Evolutionary conservation across 1,140 invertebrate species (phyloP), one percentile per base, ranked within the genome.

Genomic region (Piezodorus guildinii): DNA sequence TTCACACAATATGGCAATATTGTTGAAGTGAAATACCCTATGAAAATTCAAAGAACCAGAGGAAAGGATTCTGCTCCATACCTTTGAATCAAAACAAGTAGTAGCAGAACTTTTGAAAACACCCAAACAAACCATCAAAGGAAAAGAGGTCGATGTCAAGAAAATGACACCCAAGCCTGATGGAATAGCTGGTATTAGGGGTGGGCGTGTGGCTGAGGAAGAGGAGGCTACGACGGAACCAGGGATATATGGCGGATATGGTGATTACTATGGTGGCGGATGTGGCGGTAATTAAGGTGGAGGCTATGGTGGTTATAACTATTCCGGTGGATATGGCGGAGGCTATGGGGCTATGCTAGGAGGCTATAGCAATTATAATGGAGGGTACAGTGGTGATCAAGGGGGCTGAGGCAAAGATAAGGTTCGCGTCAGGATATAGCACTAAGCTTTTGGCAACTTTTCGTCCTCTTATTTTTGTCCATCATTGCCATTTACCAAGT

Each of bases 41-140:
- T 73, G 94, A 97, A 72, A 96, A 96, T 75, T 86, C 86, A 75
- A 96, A 96, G 79, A 95, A 94, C 72, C 91, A 96, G 74, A 84
- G 93, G 68, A 92, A 95, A 79, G 90, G 88, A 63, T 96, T 95
- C 78, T 94, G 91, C 73, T 96, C 95, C 72, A 92, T 96, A 94
- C 92, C 67, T 95, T 94, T 74, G 91, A 94, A 73, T 90, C 90
- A 49, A 91, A 94, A 76, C 87, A 92, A 75, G 87, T 94, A 56
- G 91, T 94, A 9, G 91, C 91, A 72, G 88, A 93, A 72, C 78
- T 94, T 30, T 77, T 95, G 60, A 94, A 94, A 72, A 89, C 86
- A 64, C 86, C 91, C 3, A 94, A 94, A 75, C 93, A 96, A 73
- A 91, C 85, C 39, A 93, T 96, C 65, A 89, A 86, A 70, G 91